A percentile compares a stretch with the other conserved stretches of the same genome.
Evolutionary conservation across 2,113 vertebrate species (phyloP).

Genomic region (Anoplopoma fimbria): DNA sequence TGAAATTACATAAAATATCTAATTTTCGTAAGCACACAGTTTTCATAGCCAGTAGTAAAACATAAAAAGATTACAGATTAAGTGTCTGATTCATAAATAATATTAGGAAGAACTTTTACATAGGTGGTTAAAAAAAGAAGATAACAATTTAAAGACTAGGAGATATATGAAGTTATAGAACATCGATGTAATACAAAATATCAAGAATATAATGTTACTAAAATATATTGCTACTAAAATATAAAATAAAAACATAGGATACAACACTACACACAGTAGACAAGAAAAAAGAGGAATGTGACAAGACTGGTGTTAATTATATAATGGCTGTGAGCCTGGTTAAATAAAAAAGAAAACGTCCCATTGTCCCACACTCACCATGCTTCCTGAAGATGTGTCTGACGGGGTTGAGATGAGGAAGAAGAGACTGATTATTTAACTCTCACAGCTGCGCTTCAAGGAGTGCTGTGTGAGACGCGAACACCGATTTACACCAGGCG

Average conservation of each 20-base stretch:
- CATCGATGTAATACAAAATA: background rate
- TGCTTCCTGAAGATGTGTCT: background rate
- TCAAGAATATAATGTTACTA: background rate
- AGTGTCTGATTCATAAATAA: background rate
- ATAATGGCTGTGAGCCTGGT: background rate
- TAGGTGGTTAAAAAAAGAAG: background rate
- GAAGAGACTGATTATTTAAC: background rate
- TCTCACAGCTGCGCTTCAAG: constrained; percentile 9
- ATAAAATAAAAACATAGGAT: background rate
- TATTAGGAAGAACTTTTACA: background rate
- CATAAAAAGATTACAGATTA: background rate
- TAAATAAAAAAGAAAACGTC: background rate
- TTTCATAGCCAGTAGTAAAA: background rate
- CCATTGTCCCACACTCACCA: background rate
- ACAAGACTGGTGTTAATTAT: background rate
- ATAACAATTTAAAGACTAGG: background rate
- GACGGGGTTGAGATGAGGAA: background rate
- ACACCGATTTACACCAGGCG: background rate
- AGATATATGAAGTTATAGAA: background rate
- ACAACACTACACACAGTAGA: background rate
- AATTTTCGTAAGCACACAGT: background rate
- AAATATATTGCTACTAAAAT: too few relatives aligned
- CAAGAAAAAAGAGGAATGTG: background rate
- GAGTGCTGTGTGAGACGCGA: background rate
- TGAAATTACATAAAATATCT: background rate